Conservation (phyloP, 2,797 vertebrate genomes). For the Taeniopygia guttata region DNA sequence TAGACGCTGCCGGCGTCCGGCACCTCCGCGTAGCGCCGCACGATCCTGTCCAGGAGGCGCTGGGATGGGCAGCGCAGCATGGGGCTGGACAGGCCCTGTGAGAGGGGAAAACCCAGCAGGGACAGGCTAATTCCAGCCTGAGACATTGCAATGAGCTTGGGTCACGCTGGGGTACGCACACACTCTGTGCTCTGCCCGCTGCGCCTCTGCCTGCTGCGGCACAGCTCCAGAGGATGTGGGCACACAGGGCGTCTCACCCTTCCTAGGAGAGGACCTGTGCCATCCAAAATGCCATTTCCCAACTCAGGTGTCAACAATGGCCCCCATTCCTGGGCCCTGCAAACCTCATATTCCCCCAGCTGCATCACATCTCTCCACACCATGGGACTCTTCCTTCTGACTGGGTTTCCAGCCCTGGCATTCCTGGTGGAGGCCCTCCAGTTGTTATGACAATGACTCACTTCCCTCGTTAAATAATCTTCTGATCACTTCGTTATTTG, state of each 20-base stretch:
- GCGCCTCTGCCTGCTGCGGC: not conserved
- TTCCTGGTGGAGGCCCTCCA: not conserved
- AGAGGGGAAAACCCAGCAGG: not conserved
- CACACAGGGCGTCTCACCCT: accelerated
- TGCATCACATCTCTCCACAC: accelerated
- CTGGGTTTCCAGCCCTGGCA: not conserved
- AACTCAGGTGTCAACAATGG: not conserved
- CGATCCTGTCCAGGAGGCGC: conserved; percentile 81
- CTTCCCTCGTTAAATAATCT: conserved; percentile 14
- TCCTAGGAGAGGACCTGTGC: accelerated
- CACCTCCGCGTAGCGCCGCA: conserved; percentile 83
- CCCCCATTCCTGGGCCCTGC: accelerated
- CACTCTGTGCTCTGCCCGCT: not conserved
- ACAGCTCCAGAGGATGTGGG: accelerated
- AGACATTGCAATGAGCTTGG: not conserved
- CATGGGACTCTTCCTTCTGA: accelerated
- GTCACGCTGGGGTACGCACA: accelerated
- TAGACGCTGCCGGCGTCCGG: conserved; percentile 82
- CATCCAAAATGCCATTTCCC: not conserved
- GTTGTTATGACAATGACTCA: not conserved
- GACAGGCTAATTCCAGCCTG: not conserved
- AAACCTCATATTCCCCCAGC: accelerated
- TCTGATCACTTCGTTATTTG: not conserved
- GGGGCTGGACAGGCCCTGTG: conserved; percentile 77
- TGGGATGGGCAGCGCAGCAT: conserved; percentile 84